Base-by-base conservation (phyloP, 2,113 vertebrate species). In the Pteruthius melanotis region DNA sequence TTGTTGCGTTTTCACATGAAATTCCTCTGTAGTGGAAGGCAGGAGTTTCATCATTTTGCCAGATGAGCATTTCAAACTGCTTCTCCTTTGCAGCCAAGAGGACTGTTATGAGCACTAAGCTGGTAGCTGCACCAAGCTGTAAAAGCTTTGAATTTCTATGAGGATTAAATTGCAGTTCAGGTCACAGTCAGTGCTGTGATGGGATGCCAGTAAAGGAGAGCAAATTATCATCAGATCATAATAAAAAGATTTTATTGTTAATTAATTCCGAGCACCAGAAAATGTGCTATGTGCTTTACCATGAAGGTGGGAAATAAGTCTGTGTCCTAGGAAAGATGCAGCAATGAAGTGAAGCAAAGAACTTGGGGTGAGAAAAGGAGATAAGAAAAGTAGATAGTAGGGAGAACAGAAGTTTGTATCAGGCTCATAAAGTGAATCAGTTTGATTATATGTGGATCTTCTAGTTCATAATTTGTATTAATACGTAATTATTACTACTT, bases 201-300 rank as follows among this genome's bases (percentile, higher is more conserved):
- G 66, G 20, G 70, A 70, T 95, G 60, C 76, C 81, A 81, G 23
- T 80, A 92, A 82, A 92, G 47, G 63, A 93, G n/a, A 87, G 27
- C 49, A 95, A 95, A 92, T 78, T 69, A 30, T 56, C 22, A 11
- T 91, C 56, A 56, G 79, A 76, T 91, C 0, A 4, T 71, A 90
- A 94, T 94, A 89, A 94, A 94, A 83, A 56, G 23, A 81, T 89
- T 83, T 92, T 93, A 94, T 89, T 94, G 83, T 89, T 94, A 95
- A 95, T 93, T 96, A 92, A 94, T 94, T 94, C 77, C 60, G 22
- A 89, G 49, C 65, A 74, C 52, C 61, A 87, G 81, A 69, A 81
- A 90, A 93, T 64, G 69, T 13, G 22, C 23, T 60, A 31, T 0
- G 1, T 82, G 56, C 44, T 66, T 92, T 87, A 81, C 69, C 49